Base-by-base conservation (phyloP, 2,797 vertebrate species). In the Dipus sagitta region DNA sequence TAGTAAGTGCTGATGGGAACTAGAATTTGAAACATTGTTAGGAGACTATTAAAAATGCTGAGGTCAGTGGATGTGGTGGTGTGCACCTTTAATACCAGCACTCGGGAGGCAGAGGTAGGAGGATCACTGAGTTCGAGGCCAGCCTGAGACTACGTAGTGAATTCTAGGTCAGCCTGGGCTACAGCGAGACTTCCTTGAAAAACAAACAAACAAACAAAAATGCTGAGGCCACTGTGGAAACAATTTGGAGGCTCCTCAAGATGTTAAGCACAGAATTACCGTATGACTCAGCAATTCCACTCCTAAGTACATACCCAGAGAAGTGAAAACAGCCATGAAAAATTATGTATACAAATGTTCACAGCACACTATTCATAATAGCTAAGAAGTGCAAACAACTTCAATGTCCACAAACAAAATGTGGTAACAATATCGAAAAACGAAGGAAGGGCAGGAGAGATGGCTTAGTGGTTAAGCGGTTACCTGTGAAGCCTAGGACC, bases 241-340 rank as follows among this genome's bases (percentile, higher is more conserved):
- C 5, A 79, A 68, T 71, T 34, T 68, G 65, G 60, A 32, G 9
- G 58, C 87, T 93, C 75, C 89, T 88, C 83, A 95, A 94, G 80
- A 83, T 71, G 60, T 85, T 77, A 88, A 92, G 90, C 12, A 80
- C 1, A 84, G 30, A 92, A 84, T 54, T 84, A 89, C 58, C 54
- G 11, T 71, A 84, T 91, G 72, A 96, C 67, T 92, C 52, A 92
- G 75, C 84, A 95, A 88, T 91, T 42, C 58, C 60, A 30, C 26
- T 94, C 79, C 70, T 79, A 75, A 28, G 54, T 90, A 80, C 67
- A 58, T 74, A 34, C 32, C 81, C 52, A 90, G 32, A 92, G 79
- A 95, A 94, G 47, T 68, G 3, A 95, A 95, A 96, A 95, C 26
- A 88, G 65, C 26, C 34, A 70, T n/a, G 32, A 30, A 93, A 88